Evolutionary conservation across 2,113 vertebrate genomes (phyloP), one percentile per base, ranked within the genome.

Genomic region (Rhynchomys soricoides): DNA sequence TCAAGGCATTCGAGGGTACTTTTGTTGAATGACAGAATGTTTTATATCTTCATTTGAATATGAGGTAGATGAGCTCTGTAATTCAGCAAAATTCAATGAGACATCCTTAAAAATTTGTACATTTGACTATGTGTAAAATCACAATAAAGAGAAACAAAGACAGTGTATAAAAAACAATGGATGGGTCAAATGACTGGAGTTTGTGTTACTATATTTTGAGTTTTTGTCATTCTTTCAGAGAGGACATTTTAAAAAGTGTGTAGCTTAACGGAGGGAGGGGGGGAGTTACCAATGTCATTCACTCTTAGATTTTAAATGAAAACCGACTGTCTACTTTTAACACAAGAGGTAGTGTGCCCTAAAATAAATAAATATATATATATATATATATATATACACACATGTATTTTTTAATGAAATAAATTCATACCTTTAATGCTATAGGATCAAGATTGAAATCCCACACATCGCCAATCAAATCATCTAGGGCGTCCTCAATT

Each of bases 391-490:
- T 29, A 64, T 8, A 59, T 6, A 64, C 26, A 64, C 9, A 64
- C 9, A 64, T 11, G 3, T 64, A n/a, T 29, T 34, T n/a, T 50
- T 52, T 87, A 95, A 79, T 74, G 95, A 95, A 96, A 93, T 48
- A 96, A 96, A 96, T 92, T 74, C 97, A 97, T 95, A 99, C 99
- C 99, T 99, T 99, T 94, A 99, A 98, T 79, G 99, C 98, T 91
- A 99, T 99, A 43, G 99, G 99, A 98, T 99, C 99, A 96, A 99
- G 98, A 97, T 98, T 99, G 98, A 99, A 99, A 98, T 99, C 99
- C 99, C 99, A 99, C 81, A 99, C 99, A 97, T 99, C 99, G 97
- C 99, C 99, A 43, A 99, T 97, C 48, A 99, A 99, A 90, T 99
- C 99, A 97, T 99, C 99, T 97, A 99, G 97, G 15, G 99, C 99